Base-by-base conservation (phyloP, 2,888 invertebrate species). In the Junonia oenone region DNA sequence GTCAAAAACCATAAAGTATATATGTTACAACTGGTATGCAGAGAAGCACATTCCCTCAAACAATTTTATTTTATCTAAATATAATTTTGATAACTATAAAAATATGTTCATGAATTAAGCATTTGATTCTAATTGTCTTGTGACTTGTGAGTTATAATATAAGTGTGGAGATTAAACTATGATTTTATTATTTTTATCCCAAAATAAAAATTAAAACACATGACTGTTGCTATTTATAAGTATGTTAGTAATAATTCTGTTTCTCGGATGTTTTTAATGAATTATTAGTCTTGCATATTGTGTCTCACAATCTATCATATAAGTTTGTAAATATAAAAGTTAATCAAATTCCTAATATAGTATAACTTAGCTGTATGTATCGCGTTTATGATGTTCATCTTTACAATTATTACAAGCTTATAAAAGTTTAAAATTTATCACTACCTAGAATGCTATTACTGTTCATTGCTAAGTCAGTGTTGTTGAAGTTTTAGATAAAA, bases 311-410 rank as follows among this genome's bases (percentile, higher is more conserved):
- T 14, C 45, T 27, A 47, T 33, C 22, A 40, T 46, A 31, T 47
- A 47, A 40, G 26, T 47, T 22, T 54, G 53, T 54, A 54, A 54
- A 54, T 54, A 54, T 53, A 38, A 31, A 53, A 31, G 33, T 31
- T 54, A 33, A 54, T 54, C 31, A 40, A 54, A 54, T 54, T 54
- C 53, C 48, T 54, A 48, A 33, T 54, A 53, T 48, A 54, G 33
- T 33, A 45, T 52, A 54, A 48, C 17, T 31, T 33, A 40, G 46
- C 35, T 15, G 38, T 54, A 43, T 26, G 29, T 22, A 47, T 47
- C 27, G 4, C 29, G 40, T 40, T 54, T 45, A 45, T 22, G 33
- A 27, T 35, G 35, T 33, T 17, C 37, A 38, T 29, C 29, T 29
- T 43, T 43, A 43, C 11, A 13, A n/a, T 13, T 22, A 43, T 43